phyloP scores from a whole-genome alignment of 2,797 vertebrate genomes.

The Girardinus metallicus region DNA sequence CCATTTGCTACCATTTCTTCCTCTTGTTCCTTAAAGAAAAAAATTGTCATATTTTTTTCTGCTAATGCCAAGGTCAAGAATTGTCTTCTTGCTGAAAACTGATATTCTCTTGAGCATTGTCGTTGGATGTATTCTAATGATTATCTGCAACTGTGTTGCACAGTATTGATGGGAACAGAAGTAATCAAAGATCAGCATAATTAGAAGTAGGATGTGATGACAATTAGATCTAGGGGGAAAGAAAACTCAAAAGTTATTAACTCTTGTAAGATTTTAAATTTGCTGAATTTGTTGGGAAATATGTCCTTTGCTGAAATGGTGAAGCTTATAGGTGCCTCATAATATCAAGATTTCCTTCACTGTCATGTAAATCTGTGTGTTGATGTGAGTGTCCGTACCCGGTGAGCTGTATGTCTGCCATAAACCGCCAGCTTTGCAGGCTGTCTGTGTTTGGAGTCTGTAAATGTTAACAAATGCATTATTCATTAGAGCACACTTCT shows the following conservation, averaged over 20 bases:
- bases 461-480: constrained; percentile 76
- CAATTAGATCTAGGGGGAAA: not conserved
- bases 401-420: constrained; percentile 48
- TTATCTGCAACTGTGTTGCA: constrained; percentile 4
- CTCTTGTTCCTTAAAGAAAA: not conserved
- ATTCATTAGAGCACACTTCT: constrained; percentile 68
- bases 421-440: constrained; percentile 52
- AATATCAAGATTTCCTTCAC: constrained; percentile 39
- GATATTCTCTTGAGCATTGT: constrained; percentile 8
- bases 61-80: constrained; percentile 17
- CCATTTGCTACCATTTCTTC: not conserved
- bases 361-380: constrained; percentile 43
- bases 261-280: constrained; percentile 20
- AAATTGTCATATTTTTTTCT: not conserved
- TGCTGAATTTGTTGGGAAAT: not conserved
- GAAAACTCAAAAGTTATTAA: too few relatives aligned
- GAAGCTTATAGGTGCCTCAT: constrained; percentile 26
- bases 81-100: constrained; percentile 15
- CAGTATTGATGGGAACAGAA: constrained; percentile 39
- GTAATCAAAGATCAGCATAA: constrained; percentile 32
- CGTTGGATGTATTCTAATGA: not conserved
- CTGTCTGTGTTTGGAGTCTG: constrained; percentile 54
- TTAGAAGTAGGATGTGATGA: constrained; percentile 27
- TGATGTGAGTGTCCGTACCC: constrained; percentile 40
- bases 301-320: constrained; percentile 20